phyloP scores from a whole-genome alignment of 1,140 invertebrate genomes.

The Musca domestica region DNA sequence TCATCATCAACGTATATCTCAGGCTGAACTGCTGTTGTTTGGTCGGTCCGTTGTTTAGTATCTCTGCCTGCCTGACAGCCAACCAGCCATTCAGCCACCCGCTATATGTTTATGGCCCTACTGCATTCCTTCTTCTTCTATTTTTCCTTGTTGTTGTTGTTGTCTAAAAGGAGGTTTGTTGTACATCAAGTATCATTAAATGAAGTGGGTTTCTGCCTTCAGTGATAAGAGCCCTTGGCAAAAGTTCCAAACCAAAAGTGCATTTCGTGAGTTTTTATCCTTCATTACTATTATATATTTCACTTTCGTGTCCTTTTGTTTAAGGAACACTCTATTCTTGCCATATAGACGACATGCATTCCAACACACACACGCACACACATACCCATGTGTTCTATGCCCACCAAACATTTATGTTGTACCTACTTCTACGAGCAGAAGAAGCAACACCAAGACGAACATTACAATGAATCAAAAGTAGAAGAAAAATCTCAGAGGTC shows the following conservation, averaged over 20 bases:
- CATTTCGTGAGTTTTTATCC: slow-evolving; percentile 21
- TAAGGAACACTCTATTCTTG: slow-evolving; percentile 9
- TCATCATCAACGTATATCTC: too few relatives aligned
- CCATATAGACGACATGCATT: background rate
- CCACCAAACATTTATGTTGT: background rate
- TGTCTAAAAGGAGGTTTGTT: slow-evolving; percentile 23
- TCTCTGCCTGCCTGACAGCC: too few relatives aligned
- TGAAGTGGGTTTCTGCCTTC: slow-evolving; percentile 50
- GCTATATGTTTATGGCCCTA: too few relatives aligned
- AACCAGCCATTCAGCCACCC: too few relatives aligned
- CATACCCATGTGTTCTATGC: background rate
- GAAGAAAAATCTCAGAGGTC: too few relatives aligned
- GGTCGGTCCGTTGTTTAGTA: too few relatives aligned
- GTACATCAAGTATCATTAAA: slow-evolving; percentile 51
- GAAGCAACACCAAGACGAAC: too few relatives aligned
- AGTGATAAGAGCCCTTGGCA: slow-evolving; percentile 52
- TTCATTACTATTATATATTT: slow-evolving; percentile 21
- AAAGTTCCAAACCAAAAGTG: slow-evolving; percentile 44
- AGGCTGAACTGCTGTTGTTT: too few relatives aligned
- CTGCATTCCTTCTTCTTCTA: too few relatives aligned
- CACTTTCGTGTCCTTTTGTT: slow-evolving; percentile 21
- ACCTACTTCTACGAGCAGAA: too few relatives aligned
- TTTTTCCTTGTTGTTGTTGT: too few relatives aligned
- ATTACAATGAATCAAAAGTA: too few relatives aligned
- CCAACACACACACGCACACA: background rate